Evolutionary conservation across 2,888 invertebrate genomes (phyloP), one percentile per base, ranked within the genome.

Genomic region (Sesamia inferens): DNA sequence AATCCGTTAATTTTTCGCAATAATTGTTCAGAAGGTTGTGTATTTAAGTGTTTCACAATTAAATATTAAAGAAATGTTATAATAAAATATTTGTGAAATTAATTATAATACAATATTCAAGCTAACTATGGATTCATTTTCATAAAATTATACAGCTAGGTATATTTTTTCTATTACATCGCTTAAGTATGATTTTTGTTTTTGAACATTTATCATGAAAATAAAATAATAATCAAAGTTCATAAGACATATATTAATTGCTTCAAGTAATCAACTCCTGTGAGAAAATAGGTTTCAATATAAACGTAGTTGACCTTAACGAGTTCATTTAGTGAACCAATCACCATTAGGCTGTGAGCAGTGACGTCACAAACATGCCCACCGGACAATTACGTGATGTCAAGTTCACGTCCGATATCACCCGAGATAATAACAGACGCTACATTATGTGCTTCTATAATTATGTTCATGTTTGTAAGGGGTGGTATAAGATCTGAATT

Each of bases 1-100:
- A 93, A 79, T 82, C 78, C 0, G 76, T 80, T 5, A 90, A 84
- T 19, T 79, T 90, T 71, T 39, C 19, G 0, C 31, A 63, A 44
- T 81, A 54, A 54, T n/a, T n/a, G 19, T 51, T 51, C 51, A n/a
- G 1, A 51, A 51, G 31, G 31, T 31, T 31, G 31, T 31, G 31
- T n/a, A 19, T n/a, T 19, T 47, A n/a, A 48, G 8, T 59, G 16
- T 13, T n/a, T 51, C 19, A n/a, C 51, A 51, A n/a, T 51, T 19
- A 19, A 51, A n/a, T 54, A 10, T 54, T n/a, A 51, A 51, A 8
- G 51, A 19, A 51, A 51, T 7, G 8, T 5, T 7, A 11, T 19
- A 11, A 22, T 7, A n/a, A 42, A n/a, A 24, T 14, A 24, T 5
- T 0, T 47, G 7, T 19, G 16, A 44, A 44, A 44, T 44, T 44